Conservation (phyloP, 2,113 vertebrate species). For the Nycticorax nycticorax region DNA sequence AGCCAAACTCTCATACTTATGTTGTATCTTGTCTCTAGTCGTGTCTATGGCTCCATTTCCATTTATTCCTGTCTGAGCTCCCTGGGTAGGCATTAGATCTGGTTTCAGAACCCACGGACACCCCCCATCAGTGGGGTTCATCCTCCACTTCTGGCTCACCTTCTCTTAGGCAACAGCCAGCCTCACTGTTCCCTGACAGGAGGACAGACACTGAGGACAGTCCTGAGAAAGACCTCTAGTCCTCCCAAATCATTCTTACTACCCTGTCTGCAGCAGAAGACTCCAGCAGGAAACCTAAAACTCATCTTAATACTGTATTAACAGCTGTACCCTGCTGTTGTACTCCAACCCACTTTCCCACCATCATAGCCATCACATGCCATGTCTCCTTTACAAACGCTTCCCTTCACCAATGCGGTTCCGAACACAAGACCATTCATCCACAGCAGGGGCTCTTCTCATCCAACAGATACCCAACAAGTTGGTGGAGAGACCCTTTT, state of each 20-base stretch:
- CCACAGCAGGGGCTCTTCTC: not conserved
- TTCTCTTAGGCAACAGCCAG: not conserved
- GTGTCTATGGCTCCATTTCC: not conserved
- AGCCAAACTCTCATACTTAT: not conserved
- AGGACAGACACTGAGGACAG: not conserved
- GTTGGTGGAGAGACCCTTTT: not conserved
- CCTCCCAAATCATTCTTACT: not conserved
- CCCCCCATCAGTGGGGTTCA: not conserved
- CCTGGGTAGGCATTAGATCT: not conserved
- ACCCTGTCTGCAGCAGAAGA: not conserved
- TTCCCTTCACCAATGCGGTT: rapidly evolving
- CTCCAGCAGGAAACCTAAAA: not conserved
- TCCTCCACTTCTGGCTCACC: not conserved
- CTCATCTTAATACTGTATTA: not conserved
- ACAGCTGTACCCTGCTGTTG: not conserved
- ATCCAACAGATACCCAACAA: not conserved
- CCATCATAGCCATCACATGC: not conserved
- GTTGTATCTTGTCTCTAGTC: not conserved
- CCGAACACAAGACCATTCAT: not conserved
- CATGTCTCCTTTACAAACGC: not conserved
- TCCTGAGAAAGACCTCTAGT: not conserved
- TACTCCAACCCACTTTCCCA: not conserved
- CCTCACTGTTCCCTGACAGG: not conserved
- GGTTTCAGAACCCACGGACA: not conserved
- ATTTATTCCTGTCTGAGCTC: not conserved